phyloP scores from a whole-genome alignment of 1,140 invertebrate genomes.

The Drosophila auraria region DNA sequence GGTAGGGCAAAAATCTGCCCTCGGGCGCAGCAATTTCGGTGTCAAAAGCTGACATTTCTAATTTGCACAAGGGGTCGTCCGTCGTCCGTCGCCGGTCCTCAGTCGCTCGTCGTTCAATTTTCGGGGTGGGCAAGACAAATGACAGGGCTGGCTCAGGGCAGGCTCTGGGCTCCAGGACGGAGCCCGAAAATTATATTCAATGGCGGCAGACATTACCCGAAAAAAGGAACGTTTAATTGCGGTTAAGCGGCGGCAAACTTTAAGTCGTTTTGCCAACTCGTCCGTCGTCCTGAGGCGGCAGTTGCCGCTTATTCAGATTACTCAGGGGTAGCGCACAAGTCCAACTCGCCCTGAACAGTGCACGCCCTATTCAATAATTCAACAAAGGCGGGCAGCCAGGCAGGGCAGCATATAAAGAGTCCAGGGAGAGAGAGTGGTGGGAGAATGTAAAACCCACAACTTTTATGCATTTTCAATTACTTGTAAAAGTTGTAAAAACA shows the following conservation, averaged over 20 bases:
- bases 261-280: conserved; percentile 43
- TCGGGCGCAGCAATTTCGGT: conserved; percentile 66
- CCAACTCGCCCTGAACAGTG: conserved; percentile 34
- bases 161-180: conserved; percentile 17
- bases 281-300: conserved; percentile 32
- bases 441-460: conserved; percentile 31
- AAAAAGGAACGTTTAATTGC: conserved; percentile 66
- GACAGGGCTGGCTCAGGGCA: conserved; percentile 53
- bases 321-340: conserved; percentile 59
- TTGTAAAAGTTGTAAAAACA: conserved; percentile 46
- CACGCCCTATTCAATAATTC: conserved; percentile 79
- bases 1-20: conserved; percentile 55
- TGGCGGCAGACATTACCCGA: conserved; percentile 41
- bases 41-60: conserved; percentile 82
- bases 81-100: background rate
- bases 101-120: conserved; percentile 10
- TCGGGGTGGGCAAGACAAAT: conserved; percentile 77
- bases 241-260: conserved; percentile 73
- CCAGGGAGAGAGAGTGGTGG: background rate
- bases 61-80: conserved; percentile 60
- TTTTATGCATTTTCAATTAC: conserved; percentile 79
- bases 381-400: conserved; percentile 60
- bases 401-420: conserved; percentile 9
- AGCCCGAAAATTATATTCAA: conserved; percentile 69
- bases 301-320: conserved; percentile 33